These are phyloP conservation scores for Felis catus DNA, from an alignment of 2,113 vertebrate species.

Conservation along the genomic window DNA sequence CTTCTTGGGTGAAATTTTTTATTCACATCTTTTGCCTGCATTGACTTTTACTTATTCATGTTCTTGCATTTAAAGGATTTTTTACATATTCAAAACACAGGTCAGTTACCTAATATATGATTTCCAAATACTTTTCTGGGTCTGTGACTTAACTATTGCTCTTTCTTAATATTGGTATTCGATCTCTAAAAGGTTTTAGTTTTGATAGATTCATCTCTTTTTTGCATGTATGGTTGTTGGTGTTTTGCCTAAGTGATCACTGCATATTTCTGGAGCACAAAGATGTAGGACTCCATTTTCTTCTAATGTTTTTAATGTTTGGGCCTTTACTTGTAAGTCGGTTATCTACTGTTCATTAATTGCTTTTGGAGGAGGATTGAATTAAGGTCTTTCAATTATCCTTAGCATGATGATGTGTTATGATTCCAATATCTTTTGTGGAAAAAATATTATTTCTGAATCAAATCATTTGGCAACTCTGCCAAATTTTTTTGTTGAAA, in stretches of 20 bases:
- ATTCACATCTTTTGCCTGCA: background rate
- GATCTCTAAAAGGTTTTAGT: background rate
- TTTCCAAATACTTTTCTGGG: background rate
- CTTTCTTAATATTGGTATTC: background rate
- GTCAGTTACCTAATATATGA: background rate
- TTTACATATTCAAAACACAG: background rate
- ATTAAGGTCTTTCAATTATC: background rate
- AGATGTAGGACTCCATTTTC: background rate
- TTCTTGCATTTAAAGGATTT: background rate
- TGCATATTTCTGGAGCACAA: background rate
- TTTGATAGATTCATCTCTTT: background rate
- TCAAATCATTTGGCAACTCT: background rate
- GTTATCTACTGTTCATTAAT: background rate
- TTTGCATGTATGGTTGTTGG: background rate
- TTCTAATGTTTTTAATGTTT: background rate
- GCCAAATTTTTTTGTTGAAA: background rate
- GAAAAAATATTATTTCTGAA: background rate
- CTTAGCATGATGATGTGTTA: background rate
- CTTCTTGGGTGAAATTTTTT: background rate
- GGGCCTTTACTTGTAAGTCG: background rate
- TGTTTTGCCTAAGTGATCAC: background rate
- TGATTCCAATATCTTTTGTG: background rate
- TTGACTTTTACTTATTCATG: background rate
- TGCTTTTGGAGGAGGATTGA: background rate
- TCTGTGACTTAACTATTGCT: background rate